Evolutionary conservation across 2,888 invertebrate species (phyloP).

Genomic region (Sphaerophoria taeniata): DNA sequence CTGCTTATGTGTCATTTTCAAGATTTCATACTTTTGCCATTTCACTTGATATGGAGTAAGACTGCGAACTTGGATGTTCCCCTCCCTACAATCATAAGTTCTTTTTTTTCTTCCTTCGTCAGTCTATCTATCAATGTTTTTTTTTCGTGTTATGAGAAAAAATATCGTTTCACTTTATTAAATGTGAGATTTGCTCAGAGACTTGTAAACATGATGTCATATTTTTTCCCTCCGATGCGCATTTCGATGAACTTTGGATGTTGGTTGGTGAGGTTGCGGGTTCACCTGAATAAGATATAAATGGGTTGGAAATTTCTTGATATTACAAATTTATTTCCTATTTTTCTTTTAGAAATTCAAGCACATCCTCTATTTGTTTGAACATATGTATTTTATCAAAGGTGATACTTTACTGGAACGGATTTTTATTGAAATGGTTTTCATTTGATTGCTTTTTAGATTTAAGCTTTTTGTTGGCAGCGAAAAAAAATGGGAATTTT

Average conservation of each 20-base stretch:
- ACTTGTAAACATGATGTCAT: conserved; percentile 71
- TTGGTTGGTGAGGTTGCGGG: neutral
- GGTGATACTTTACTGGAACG: conserved; percentile 14
- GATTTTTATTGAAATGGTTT: conserved; percentile 10
- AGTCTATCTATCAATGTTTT: conserved; percentile 56
- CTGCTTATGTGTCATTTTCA: conserved; percentile 54
- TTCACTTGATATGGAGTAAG: no score
- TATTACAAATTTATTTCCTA: neutral
- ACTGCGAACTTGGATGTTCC: no score
- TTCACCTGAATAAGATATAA: conserved; percentile 23
- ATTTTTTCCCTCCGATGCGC: conserved; percentile 57
- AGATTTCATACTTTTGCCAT: conserved; percentile 56
- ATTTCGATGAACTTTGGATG: conserved; percentile 8
- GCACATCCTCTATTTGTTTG: neutral
- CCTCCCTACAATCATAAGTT: conserved; percentile 28
- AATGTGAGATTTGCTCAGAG: conserved; percentile 65
- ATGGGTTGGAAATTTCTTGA: conserved; percentile 32
- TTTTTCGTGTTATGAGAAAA: conserved; percentile 53
- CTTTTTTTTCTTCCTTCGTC: conserved; percentile 18
- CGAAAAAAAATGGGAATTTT: no score
- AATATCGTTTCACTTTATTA: conserved; percentile 70
- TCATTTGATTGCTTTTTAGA: neutral
- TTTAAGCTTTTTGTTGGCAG: neutral
- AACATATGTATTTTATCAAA: neutral
- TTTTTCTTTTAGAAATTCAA: neutral